Evolutionary conservation across 2,888 invertebrate genomes (phyloP).

Genomic region (Shargacucullia verbasci): DNA sequence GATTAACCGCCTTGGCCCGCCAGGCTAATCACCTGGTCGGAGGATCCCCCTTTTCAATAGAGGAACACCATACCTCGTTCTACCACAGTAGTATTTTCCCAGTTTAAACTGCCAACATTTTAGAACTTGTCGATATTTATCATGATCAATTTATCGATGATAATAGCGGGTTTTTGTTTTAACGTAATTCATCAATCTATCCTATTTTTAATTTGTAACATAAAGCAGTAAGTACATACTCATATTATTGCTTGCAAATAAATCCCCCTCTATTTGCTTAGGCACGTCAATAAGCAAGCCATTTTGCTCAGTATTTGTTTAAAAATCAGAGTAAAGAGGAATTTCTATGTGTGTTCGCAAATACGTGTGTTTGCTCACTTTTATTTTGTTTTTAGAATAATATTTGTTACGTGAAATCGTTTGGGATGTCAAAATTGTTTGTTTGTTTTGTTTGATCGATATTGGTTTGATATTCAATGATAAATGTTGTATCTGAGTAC

Average conservation of each 20-base stretch:
- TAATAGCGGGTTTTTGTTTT: no score
- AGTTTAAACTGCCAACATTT: no score
- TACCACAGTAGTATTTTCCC: no score
- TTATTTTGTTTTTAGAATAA: conserved; percentile 51
- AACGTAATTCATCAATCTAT: conserved; percentile 17
- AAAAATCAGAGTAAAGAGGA: conserved; percentile 69
- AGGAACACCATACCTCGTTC: no score
- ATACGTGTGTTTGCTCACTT: conserved; percentile 50
- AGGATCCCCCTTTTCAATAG: no score
- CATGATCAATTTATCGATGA: no score
- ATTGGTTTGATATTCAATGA: conserved; percentile 2
- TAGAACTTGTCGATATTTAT: no score
- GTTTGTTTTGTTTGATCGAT: conserved; percentile 14
- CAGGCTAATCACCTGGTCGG: no score
- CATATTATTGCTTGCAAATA: conserved; percentile 67
- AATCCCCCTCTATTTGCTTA: conserved; percentile 74
- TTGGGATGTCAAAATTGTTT: conserved; percentile 26
- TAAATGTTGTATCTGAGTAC: background rate
- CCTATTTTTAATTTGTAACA: conserved; percentile 63
- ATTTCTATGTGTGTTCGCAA: conserved; percentile 58
- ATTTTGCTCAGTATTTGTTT: conserved; percentile 67
- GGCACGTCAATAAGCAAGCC: conserved; percentile 69
- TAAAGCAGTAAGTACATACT: conserved; percentile 55
- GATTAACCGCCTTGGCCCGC: no score
- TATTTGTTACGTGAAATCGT: conserved; percentile 33